Conservation (phyloP, 1,140 invertebrate genomes). For the Harlomillsia oculata region DNA sequence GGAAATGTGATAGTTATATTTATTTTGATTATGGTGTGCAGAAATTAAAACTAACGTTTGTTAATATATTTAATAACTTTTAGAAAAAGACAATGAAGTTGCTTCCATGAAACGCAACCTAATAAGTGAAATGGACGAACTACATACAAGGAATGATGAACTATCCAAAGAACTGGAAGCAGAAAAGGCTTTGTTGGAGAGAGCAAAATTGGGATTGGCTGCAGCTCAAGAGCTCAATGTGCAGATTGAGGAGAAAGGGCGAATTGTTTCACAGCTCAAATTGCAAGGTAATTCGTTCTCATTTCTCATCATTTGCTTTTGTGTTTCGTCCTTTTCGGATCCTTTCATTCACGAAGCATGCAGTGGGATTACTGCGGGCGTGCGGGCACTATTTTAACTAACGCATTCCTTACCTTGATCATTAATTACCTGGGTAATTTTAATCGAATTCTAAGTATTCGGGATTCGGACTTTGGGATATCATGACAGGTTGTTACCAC, state of each 20-base stretch:
- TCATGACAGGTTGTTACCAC: too few species aligned
- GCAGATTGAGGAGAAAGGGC: conserved; percentile 32
- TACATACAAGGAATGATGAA: conserved; percentile 13
- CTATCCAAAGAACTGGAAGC: conserved; percentile 19
- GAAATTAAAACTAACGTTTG: conserved; percentile 5
- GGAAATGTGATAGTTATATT: neutral
- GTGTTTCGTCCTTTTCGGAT: too few species aligned
- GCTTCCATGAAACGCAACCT: conserved; percentile 6
- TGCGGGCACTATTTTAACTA: too few species aligned
- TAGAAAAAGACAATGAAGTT: conserved; percentile 31
- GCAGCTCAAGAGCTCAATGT: conserved; percentile 31
- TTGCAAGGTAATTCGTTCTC: conserved; percentile 26
- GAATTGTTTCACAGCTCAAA: conserved; percentile 19
- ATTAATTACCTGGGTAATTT: too few species aligned
- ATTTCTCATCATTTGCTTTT: too few species aligned
- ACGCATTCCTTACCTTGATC: too few species aligned
- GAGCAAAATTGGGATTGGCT: conserved; percentile 26
- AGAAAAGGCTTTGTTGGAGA: conserved; percentile 19
- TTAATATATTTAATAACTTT: neutral
- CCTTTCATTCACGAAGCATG: too few species aligned
- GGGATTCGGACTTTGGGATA: too few species aligned
- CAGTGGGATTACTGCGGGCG: too few species aligned
- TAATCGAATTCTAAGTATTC: too few species aligned
- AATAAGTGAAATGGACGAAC: conserved; percentile 17
- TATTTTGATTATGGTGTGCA: neutral